Conservation (phyloP, 2,797 vertebrate genomes). For the Catamblyrhynchus diadema region DNA sequence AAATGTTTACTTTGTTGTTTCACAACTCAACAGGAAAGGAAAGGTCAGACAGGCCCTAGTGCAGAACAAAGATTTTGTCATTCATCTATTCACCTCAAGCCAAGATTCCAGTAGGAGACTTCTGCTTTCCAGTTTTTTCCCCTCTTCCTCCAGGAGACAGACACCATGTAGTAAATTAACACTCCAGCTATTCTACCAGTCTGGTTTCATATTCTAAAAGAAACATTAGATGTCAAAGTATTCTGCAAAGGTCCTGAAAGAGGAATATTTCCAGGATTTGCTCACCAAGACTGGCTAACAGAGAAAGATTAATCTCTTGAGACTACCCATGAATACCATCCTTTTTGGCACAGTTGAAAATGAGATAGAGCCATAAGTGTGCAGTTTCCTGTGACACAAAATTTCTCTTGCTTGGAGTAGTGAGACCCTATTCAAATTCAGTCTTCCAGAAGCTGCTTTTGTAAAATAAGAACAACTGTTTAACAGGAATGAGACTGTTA, state of each 20-base stretch:
- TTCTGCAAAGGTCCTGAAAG: not conserved
- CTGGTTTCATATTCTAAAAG: not conserved
- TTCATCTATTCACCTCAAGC: constrained; percentile 54
- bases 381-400: not conserved
- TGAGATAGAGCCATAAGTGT: not conserved
- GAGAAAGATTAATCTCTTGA: not conserved
- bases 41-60: constrained; percentile 48
- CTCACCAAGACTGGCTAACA: not conserved
- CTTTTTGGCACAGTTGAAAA: not conserved
- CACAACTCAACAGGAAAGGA: constrained; percentile 72
- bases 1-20: constrained; percentile 74
- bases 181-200: not conserved
- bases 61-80: constrained; percentile 34
- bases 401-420: not conserved
- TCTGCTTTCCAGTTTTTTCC: constrained; percentile 6
- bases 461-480: not conserved
- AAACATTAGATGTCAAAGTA: not conserved
- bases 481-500: not conserved
- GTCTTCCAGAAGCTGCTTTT: not conserved
- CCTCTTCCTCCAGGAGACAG: not conserved
- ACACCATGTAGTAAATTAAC: constrained; percentile 44
- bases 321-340: not conserved
- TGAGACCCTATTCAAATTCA: not conserved
- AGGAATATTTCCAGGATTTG: not conserved
- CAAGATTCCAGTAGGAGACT: constrained; percentile 9